Conservation (phyloP, 1,140 invertebrate species). For the Whitmania pigra region DNA sequence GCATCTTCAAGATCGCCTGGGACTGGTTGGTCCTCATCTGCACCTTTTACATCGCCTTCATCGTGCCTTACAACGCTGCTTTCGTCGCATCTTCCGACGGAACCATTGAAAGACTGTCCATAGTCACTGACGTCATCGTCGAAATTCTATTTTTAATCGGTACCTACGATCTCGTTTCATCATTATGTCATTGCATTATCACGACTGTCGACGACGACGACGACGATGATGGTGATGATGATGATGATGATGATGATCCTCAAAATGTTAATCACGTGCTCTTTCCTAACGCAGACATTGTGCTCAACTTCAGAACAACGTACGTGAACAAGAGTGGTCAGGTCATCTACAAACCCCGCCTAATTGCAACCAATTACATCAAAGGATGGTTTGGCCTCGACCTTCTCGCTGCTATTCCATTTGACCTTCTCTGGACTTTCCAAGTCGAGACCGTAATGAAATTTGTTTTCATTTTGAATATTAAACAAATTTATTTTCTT, state of each 20-base stretch:
- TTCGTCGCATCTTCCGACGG: slow-evolving; percentile 26
- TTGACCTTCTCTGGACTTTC: slow-evolving; percentile 53
- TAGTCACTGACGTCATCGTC: slow-evolving; percentile 81
- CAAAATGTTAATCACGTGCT: neutral
- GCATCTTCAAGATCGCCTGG: slow-evolving; percentile 42
- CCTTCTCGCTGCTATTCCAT: slow-evolving; percentile 88
- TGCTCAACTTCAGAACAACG: slow-evolving; percentile 42
- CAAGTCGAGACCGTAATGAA: slow-evolving; percentile 37
- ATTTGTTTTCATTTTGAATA: neutral
- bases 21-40: slow-evolving; percentile 42
- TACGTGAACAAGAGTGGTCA: slow-evolving; percentile 41
- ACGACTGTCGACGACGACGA: neutral
- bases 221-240: neutral
- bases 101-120: slow-evolving; percentile 47
- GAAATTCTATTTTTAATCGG: slow-evolving; percentile 88
- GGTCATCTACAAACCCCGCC: slow-evolving; percentile 34
- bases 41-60: slow-evolving; percentile 42
- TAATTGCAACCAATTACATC: slow-evolving; percentile 78
- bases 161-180: slow-evolving; percentile 47
- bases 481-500: no score
- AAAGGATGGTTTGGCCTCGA: slow-evolving; percentile 98
- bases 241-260: neutral
- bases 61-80: slow-evolving; percentile 42
- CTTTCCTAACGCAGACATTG: slow-evolving; percentile 33
- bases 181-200: neutral